Evolutionary conservation across 1,140 invertebrate species (phyloP).

Genomic region (Lasioglossum baleicum): DNA sequence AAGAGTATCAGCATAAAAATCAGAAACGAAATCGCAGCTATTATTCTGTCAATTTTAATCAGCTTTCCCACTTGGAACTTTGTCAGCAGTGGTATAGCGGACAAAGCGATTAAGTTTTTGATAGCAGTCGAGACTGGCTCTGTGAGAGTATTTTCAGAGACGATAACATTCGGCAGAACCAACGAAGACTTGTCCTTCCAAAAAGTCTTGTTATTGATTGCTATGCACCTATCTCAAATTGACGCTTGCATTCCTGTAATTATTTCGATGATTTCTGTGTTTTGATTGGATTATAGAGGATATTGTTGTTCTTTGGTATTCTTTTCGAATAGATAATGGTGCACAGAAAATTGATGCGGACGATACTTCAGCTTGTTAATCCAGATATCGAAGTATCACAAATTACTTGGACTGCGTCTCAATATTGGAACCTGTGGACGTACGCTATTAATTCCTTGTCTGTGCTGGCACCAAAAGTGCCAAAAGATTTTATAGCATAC

Average conservation of each 20-base stretch:
- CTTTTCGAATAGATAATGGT: slow-evolving; percentile 55
- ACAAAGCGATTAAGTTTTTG: slow-evolving; percentile 59
- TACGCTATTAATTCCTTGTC: slow-evolving; percentile 59
- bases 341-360: slow-evolving; percentile 45
- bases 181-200: slow-evolving; percentile 63
- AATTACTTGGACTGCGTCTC: slow-evolving; percentile 34
- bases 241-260: slow-evolving; percentile 50
- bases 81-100: slow-evolving; percentile 63
- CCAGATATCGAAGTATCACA: slow-evolving; percentile 6
- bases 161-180: slow-evolving; percentile 40
- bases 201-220: slow-evolving; percentile 62
- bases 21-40: slow-evolving; percentile 68
- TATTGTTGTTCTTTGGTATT: not conserved
- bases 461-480: slow-evolving; percentile 60
- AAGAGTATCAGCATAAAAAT: slow-evolving; percentile 49
- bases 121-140: slow-evolving; percentile 45
- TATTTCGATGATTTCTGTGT: slow-evolving; percentile 3
- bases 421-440: slow-evolving; percentile 63
- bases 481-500: slow-evolving; percentile 62
- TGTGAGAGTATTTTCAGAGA: slow-evolving; percentile 52
- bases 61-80: slow-evolving; percentile 63
- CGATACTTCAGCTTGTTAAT: slow-evolving; percentile 61
- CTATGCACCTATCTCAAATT: slow-evolving; percentile 41
- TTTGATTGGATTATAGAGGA: not conserved
- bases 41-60: slow-evolving; percentile 66